Evolutionary conservation across 1,140 invertebrate genomes (phyloP).

Genomic region (Sitophilus oryzae): DNA sequence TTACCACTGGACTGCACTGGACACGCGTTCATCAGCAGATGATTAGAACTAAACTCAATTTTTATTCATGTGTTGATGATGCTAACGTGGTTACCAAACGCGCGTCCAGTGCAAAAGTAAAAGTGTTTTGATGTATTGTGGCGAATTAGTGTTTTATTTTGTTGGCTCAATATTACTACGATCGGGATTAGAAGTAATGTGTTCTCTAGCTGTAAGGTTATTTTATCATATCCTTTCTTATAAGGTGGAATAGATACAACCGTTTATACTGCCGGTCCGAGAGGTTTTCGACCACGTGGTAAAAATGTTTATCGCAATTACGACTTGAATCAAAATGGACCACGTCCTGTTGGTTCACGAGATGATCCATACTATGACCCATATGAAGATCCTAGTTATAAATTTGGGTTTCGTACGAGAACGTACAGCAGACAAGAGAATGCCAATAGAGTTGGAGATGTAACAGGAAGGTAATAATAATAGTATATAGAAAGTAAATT

Average conservation of each 20-base stretch:
- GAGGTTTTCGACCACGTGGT: conserved; percentile 63
- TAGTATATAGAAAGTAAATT: too few species aligned
- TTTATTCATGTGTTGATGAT: too few species aligned
- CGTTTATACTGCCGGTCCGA: conserved; percentile 63
- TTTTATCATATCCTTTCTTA: background rate
- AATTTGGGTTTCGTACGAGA: conserved; percentile 57
- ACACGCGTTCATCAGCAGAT: too few species aligned
- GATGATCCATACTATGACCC: conserved; percentile 65
- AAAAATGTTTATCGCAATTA: conserved; percentile 62
- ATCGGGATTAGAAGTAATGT: too few species aligned
- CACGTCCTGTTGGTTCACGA: conserved; percentile 52
- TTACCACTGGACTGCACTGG: too few species aligned
- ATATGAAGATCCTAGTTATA: conserved; percentile 65
- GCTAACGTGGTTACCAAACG: too few species aligned
- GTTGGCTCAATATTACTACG: too few species aligned
- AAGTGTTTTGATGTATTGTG: too few species aligned
- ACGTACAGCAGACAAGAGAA: conserved; percentile 59
- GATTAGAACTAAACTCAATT: too few species aligned
- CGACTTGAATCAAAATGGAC: conserved; percentile 58
- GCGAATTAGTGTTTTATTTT: too few species aligned
- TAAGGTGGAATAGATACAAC: conserved; percentile 56
- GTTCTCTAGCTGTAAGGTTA: too few species aligned
- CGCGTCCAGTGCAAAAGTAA: too few species aligned
- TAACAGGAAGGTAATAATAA: conserved; percentile 46
- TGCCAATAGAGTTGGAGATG: conserved; percentile 40